These are phyloP conservation scores for Sphinx pinastri DNA, from an alignment of 2,888 invertebrate genomes.

Conservation along the genomic window DNA sequence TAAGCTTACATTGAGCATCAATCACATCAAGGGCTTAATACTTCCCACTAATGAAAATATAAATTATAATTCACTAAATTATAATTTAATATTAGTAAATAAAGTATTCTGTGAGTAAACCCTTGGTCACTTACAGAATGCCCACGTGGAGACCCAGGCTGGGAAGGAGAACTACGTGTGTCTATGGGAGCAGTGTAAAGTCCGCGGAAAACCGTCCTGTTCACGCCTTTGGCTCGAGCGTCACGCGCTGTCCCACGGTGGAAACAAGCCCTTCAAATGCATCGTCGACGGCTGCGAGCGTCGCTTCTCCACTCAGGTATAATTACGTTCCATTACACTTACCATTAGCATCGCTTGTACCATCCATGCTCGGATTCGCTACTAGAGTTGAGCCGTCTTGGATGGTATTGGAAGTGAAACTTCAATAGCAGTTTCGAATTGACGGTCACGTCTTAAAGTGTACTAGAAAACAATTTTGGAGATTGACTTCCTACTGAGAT, in stretches of 20 bases:
- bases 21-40: too few species aligned
- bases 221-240: conserved; percentile 97
- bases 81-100: too few species aligned
- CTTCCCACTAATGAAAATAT: too few species aligned
- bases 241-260: conserved; percentile 95
- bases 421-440: not conserved
- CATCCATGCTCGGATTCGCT: not conserved
- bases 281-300: conserved; percentile 97
- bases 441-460: not conserved
- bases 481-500: not conserved
- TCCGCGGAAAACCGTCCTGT: conserved; percentile 95
- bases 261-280: conserved; percentile 97
- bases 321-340: conserved; percentile 41
- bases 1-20: too few species aligned
- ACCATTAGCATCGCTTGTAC: not conserved
- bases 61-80: too few species aligned
- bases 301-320: conserved; percentile 93
- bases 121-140: conserved; percentile 81
- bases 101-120: not conserved
- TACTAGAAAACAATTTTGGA: not conserved
- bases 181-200: conserved; percentile 97
- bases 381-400: not conserved
- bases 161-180: conserved; percentile 94
- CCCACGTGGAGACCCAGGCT: conserved; percentile 94
- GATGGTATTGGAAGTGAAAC: not conserved